Evolutionary conservation across 1,140 invertebrate species (phyloP).

Genomic region (Araneus ventricosus): DNA sequence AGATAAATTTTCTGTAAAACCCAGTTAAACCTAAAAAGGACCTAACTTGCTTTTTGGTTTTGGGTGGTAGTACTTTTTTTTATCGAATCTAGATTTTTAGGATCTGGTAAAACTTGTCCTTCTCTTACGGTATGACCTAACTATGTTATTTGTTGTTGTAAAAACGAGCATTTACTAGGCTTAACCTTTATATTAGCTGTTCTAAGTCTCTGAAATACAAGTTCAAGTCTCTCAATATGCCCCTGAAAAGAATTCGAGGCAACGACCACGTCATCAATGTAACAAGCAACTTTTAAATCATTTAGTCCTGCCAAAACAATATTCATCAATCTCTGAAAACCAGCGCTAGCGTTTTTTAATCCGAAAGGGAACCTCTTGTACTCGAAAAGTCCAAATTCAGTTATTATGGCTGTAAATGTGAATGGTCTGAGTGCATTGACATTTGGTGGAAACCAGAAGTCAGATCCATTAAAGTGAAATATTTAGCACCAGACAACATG

Average conservation of each 20-base stretch:
- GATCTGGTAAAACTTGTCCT: slow-evolving; percentile 78
- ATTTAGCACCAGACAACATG: neutral
- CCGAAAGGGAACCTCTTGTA: slow-evolving; percentile 75
- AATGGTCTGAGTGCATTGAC: slow-evolving; percentile 39
- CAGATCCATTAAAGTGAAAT: slow-evolving; percentile 73
- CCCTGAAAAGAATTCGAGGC: slow-evolving; percentile 72
- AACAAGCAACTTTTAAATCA: neutral
- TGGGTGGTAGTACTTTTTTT: slow-evolving; percentile 78
- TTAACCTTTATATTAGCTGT: slow-evolving; percentile 76
- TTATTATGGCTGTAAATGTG: no score
- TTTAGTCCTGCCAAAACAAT: slow-evolving; percentile 21
- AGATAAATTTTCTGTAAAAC: slow-evolving; percentile 81
- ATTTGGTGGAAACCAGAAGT: slow-evolving; percentile 71
- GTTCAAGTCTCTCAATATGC: slow-evolving; percentile 42
- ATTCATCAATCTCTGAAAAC: slow-evolving; percentile 77
- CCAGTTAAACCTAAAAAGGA: slow-evolving; percentile 80
- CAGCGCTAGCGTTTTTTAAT: slow-evolving; percentile 66
- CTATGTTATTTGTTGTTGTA: slow-evolving; percentile 65
- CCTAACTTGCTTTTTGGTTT: slow-evolving; percentile 79
- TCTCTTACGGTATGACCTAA: slow-evolving; percentile 78
- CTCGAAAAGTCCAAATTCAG: slow-evolving; percentile 66
- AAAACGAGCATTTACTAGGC: slow-evolving; percentile 75
- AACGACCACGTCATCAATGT: slow-evolving; percentile 72
- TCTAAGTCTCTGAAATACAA: slow-evolving; percentile 57
- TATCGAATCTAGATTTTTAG: slow-evolving; percentile 79